Evolutionary conservation across 2,888 invertebrate species (phyloP).

Genomic region (Drosophila neutralis): DNA sequence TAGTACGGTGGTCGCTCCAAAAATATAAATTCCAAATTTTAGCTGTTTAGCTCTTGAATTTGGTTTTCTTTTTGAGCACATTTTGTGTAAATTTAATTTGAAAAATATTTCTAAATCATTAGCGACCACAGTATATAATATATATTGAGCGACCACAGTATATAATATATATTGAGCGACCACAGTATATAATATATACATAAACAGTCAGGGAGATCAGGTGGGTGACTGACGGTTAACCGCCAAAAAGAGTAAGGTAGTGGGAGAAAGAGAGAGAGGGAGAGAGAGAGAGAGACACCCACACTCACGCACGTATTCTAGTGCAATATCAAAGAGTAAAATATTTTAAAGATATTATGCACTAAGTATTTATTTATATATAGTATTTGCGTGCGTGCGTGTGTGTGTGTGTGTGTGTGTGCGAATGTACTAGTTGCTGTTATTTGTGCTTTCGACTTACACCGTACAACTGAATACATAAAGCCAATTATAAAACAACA

Average conservation of each 20-base stretch:
- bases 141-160: background rate
- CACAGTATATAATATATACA: background rate
- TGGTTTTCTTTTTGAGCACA: background rate
- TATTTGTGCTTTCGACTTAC: slow-evolving; percentile 41
- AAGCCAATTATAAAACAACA: slow-evolving; percentile 67
- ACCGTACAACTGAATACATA: slow-evolving; percentile 53
- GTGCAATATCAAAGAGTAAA: slow-evolving; percentile 26
- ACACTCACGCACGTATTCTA: slow-evolving; percentile 37
- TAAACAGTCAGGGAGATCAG: background rate
- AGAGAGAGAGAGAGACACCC: slow-evolving; percentile 27
- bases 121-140: background rate
- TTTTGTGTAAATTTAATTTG: background rate
- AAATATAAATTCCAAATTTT: background rate
- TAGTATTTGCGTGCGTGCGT: slow-evolving; percentile 22
- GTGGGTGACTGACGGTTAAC: background rate
- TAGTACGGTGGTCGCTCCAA: background rate
- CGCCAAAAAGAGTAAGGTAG: background rate
- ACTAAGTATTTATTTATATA: slow-evolving; percentile 19
- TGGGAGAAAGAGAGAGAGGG: background rate
- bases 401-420: slow-evolving; percentile 18
- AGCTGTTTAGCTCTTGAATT: background rate
- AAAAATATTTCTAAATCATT: background rate
- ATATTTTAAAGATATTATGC: slow-evolving; percentile 24
- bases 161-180: background rate
- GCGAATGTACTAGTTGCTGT: slow-evolving; percentile 28